Percentiles rank a stretch among this genome's conserved stretches.
Evolutionary conservation across 2,113 vertebrate genomes (phyloP).

Genomic region (Myrmophylax atrothorax): DNA sequence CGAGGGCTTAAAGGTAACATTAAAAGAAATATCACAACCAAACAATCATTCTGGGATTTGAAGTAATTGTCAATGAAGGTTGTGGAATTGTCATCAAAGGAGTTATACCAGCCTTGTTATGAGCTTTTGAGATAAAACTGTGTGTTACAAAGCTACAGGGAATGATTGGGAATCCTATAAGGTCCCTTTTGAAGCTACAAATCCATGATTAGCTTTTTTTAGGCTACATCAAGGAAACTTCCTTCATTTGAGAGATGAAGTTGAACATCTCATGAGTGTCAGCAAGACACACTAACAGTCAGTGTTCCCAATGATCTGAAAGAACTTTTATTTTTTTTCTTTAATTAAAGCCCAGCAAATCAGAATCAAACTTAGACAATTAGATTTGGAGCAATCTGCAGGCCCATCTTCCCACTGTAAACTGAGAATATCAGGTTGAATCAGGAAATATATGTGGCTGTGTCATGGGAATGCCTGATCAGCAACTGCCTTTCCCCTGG

Average conservation of each 20-base stretch:
- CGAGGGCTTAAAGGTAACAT: background rate
- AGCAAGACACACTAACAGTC: background rate
- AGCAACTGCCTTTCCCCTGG: background rate
- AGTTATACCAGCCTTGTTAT: conserved; percentile 24
- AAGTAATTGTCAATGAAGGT: background rate
- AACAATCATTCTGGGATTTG: conserved; percentile 18
- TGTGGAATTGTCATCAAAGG: conserved; percentile 6
- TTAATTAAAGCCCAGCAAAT: background rate
- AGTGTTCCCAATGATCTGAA: background rate
- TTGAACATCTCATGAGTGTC: background rate
- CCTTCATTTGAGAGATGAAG: background rate
- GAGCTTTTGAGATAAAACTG: background rate
- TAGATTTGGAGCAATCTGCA: background rate
- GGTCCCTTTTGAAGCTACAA: background rate
- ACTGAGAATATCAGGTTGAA: background rate
- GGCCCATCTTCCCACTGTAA: background rate
- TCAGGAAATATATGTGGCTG: background rate
- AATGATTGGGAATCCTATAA: background rate
- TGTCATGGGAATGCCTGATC: background rate
- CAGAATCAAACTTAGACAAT: background rate
- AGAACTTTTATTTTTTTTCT: background rate
- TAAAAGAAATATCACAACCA: conserved; percentile 1
- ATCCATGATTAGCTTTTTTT: conserved; percentile 12
- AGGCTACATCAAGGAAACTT: background rate
- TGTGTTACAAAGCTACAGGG: background rate